Evolutionary conservation across 2,888 invertebrate genomes (phyloP).

Genomic region (Antheraea yamamai): DNA sequence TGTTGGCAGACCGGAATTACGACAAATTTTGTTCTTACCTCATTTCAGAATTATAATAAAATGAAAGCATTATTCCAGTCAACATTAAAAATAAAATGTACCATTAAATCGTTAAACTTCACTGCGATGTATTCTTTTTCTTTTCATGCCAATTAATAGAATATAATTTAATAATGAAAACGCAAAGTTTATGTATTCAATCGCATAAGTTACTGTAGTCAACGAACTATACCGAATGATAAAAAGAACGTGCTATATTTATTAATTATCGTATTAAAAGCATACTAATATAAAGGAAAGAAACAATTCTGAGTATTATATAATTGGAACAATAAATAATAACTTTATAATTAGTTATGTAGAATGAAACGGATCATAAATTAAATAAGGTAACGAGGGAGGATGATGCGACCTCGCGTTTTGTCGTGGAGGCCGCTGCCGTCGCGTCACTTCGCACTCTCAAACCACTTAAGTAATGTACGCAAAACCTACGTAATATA

Average conservation of each 20-base stretch:
- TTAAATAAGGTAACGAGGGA: slow-evolving; percentile 55
- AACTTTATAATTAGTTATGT: background rate
- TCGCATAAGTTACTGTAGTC: too few species aligned
- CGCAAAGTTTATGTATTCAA: background rate
- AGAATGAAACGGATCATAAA: slow-evolving; percentile 35
- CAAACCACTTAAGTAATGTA: slow-evolving; percentile 48
- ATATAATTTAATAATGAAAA: background rate
- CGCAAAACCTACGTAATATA: slow-evolving; percentile 35
- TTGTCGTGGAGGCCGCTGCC: slow-evolving; percentile 51
- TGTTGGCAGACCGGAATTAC: too few species aligned
- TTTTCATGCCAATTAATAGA: background rate
- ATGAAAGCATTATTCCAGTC: too few species aligned
- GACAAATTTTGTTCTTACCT: too few species aligned
- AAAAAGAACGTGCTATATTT: background rate
- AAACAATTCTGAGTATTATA: background rate
- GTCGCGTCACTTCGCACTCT: slow-evolving; percentile 32
- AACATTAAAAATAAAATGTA: too few species aligned
- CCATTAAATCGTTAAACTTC: too few species aligned
- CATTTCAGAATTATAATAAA: too few species aligned
- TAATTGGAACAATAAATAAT: slow-evolving; percentile 10
- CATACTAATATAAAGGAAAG: background rate
- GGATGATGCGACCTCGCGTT: slow-evolving; percentile 66
- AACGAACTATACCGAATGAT: background rate
- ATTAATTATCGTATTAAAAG: background rate
- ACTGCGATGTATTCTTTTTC: background rate